Evolutionary conservation across 2,113 vertebrate genomes (phyloP).

Genomic region (Maylandia zebra): DNA sequence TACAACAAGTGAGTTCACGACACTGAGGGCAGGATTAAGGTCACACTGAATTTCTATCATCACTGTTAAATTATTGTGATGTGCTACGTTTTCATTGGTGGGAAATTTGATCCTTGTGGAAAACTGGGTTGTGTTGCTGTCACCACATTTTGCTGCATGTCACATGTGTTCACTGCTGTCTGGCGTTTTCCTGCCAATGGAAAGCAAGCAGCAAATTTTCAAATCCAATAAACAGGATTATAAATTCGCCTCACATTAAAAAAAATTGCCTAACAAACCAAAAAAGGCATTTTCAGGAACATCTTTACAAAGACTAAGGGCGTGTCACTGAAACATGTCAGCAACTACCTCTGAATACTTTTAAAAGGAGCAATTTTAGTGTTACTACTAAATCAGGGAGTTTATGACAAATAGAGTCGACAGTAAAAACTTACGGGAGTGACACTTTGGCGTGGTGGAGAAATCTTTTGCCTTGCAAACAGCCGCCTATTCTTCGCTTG

Average conservation of each 20-base stretch:
- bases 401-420: background rate
- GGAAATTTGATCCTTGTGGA: background rate
- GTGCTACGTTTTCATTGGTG: background rate
- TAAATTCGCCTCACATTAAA: background rate
- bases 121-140: background rate
- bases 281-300: background rate
- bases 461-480: constrained; percentile 58
- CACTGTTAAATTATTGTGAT: background rate
- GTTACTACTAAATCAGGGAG: background rate
- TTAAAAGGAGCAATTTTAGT: background rate
- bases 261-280: background rate
- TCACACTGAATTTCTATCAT: background rate
- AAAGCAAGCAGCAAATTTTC: background rate
- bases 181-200: background rate
- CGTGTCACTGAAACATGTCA: background rate
- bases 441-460: constrained; percentile 7
- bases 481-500: constrained; percentile 49
- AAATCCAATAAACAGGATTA: background rate
- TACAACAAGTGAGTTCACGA: background rate
- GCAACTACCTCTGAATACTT: background rate
- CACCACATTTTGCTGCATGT: background rate
- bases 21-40: background rate
- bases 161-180: background rate
- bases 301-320: background rate
- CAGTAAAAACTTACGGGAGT: constrained; percentile 30